A percentile compares a stretch with the other conserved stretches of the same genome.
These are phyloP conservation scores for Rhynchonycteris naso DNA, from an alignment of 2,797 vertebrate species.

Conservation along the genomic window DNA sequence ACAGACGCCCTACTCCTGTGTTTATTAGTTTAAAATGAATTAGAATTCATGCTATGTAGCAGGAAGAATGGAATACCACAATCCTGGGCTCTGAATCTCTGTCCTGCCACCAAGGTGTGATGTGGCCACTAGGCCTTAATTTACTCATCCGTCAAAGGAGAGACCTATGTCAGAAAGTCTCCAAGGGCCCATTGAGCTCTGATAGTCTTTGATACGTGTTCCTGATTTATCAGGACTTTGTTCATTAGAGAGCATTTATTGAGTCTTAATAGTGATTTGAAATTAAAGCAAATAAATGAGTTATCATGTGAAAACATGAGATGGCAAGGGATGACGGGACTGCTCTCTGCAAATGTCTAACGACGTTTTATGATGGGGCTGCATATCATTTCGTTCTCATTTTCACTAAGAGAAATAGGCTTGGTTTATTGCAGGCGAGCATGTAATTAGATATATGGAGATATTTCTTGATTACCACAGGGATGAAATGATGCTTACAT, in stretches of 20 bases:
- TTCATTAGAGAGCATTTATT: background rate
- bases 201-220: background rate
- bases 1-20: background rate
- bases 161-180: background rate
- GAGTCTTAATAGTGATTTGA: background rate
- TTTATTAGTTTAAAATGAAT: background rate
- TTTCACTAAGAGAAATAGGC: slow-evolving; percentile 28
- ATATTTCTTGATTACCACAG: slow-evolving; percentile 74
- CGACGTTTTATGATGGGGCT: background rate
- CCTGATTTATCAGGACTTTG: slow-evolving; percentile 40
- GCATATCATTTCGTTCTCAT: background rate
- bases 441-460: slow-evolving; percentile 64
- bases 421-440: slow-evolving; percentile 47
- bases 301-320: slow-evolving; percentile 23
- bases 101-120: background rate
- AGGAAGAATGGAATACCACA: background rate
- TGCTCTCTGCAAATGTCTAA: slow-evolving; percentile 25
- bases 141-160: background rate
- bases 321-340: background rate
- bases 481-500: slow-evolving; percentile 52
- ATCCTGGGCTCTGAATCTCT: background rate
- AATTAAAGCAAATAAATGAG: slow-evolving; percentile 36
- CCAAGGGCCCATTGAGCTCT: background rate
- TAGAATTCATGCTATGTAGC: background rate
- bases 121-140: slow-evolving; percentile 14